Evolutionary conservation across 2,888 invertebrate species (phyloP).

Genomic region (Erpobdella octoculata): DNA sequence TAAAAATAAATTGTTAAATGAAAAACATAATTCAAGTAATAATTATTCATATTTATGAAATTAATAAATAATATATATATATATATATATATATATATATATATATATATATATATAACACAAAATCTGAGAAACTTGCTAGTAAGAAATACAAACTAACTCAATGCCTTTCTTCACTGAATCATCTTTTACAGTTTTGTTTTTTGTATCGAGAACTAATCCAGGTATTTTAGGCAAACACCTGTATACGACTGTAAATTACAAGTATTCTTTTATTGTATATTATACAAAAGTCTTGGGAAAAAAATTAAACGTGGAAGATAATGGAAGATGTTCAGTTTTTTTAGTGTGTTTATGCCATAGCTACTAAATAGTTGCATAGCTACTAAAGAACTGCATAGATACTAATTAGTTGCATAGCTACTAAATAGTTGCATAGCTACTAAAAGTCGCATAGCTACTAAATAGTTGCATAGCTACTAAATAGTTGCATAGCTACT

Average conservation of each 20-base stretch:
- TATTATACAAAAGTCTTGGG: too few relatives aligned
- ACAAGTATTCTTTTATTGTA: neutral
- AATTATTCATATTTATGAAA: neutral
- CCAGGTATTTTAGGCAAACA: constrained; percentile 17
- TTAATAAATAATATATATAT: too few relatives aligned
- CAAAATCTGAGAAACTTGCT: neutral
- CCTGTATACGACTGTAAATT: constrained; percentile 23
- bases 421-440: too few relatives aligned
- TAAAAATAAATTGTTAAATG: neutral
- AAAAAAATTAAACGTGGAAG: too few relatives aligned
- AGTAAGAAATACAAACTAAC: neutral
- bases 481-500: too few relatives aligned
- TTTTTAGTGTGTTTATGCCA: too few relatives aligned
- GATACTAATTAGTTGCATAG: too few relatives aligned
- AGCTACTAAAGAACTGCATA: too few relatives aligned
- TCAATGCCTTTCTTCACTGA: neutral
- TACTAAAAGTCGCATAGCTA: too few relatives aligned
- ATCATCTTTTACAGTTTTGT: constrained; percentile 12
- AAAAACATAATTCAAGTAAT: neutral
- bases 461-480: too few relatives aligned
- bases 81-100: neutral
- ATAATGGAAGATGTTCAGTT: too few relatives aligned
- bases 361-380: too few relatives aligned
- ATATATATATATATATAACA: neutral
- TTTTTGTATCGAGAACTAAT: neutral